phyloP scores from a whole-genome alignment of 2,113 vertebrate species.

The Ictalurus furcatus region DNA sequence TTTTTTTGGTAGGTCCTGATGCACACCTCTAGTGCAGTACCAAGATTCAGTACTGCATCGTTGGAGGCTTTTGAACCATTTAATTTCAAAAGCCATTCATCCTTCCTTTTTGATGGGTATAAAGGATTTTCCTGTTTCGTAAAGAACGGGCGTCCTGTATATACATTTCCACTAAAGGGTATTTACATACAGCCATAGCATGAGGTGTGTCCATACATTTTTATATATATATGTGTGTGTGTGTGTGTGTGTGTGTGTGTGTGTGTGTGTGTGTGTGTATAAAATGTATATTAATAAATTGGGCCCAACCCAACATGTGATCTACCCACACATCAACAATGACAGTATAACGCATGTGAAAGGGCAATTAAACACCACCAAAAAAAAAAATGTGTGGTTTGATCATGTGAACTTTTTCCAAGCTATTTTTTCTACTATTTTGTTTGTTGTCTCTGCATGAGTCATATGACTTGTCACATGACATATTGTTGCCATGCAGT shows the following conservation, averaged over 20 bases:
- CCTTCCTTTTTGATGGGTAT: not conserved
- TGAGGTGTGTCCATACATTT: not conserved
- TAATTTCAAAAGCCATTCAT: not conserved
- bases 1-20: not conserved
- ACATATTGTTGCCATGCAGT: slow-evolving; percentile 46
- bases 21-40: not conserved
- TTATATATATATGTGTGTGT: no score
- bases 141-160: not conserved
- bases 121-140: not conserved
- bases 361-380: slow-evolving; percentile 3
- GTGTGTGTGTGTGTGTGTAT: no score
- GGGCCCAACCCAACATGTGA: slow-evolving; percentile 36
- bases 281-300: not conserved
- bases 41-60: not conserved
- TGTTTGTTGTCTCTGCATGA: slow-evolving; percentile 63
- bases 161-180: not conserved
- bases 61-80: not conserved
- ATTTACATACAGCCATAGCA: not conserved
- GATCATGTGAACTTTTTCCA: not conserved
- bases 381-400: slow-evolving; percentile 17
- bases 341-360: not conserved
- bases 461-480: slow-evolving; percentile 28
- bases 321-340: slow-evolving; percentile 23
- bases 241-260: no score
- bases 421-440: slow-evolving; percentile 4